Evolutionary conservation across 2,113 vertebrate genomes (phyloP).

Genomic region (Zootoca vivipara): DNA sequence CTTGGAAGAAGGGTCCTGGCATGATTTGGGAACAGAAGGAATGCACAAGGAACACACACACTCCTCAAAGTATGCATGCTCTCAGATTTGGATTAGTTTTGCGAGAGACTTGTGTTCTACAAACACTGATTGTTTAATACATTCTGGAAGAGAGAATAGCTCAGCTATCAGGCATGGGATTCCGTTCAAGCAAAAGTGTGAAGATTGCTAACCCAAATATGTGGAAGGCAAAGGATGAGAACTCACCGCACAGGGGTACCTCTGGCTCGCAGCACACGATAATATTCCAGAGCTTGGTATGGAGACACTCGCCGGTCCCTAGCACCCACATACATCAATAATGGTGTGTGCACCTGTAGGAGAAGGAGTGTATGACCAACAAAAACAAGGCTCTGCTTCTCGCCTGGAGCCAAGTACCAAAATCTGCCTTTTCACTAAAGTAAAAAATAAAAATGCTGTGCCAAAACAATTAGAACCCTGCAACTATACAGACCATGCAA

Average conservation of each 20-base stretch:
- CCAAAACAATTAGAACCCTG: neutral
- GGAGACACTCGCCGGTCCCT: constrained; percentile 82
- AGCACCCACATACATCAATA: constrained; percentile 82
- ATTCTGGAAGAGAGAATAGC: neutral
- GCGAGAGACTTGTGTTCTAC: neutral
- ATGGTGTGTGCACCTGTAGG: constrained; percentile 74
- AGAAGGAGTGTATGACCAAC: neutral
- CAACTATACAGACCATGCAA: neutral
- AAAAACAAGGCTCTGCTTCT: neutral
- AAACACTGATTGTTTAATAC: neutral
- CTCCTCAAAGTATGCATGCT: neutral
- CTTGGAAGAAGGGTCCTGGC: neutral
- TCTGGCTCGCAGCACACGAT: constrained; percentile 80
- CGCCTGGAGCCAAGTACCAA: neutral
- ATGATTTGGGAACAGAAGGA: neutral
- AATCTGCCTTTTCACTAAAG: neutral
- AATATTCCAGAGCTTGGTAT: constrained; percentile 84
- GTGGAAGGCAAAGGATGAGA: neutral
- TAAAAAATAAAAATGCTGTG: neutral
- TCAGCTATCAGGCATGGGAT: neutral
- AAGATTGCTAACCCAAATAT: too few relatives aligned
- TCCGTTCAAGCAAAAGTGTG: neutral
- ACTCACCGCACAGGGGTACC: constrained; percentile 74
- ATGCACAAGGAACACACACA: neutral
- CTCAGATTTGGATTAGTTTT: neutral